A percentile compares a stretch with the other conserved stretches of the same genome.
Evolutionary conservation across 1,140 invertebrate genomes (phyloP).

Genomic region (Helicoverpa zea): DNA sequence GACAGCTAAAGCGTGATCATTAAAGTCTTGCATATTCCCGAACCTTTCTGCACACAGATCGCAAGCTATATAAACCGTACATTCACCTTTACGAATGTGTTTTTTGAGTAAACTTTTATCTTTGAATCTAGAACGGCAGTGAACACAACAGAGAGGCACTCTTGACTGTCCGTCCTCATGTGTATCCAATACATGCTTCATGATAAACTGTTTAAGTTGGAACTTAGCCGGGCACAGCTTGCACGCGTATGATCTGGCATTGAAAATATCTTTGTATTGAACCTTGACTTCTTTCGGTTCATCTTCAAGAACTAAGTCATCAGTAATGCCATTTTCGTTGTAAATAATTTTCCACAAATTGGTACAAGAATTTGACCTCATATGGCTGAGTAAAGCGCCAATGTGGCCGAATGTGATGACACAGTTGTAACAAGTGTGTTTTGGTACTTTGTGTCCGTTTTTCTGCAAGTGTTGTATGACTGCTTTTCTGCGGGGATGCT

Average conservation of each 20-base stretch:
- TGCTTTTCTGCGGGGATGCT: slow-evolving; percentile 83
- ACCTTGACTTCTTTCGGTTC: slow-evolving; percentile 76
- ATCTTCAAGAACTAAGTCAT: slow-evolving; percentile 81
- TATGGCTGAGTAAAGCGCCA: slow-evolving; percentile 84
- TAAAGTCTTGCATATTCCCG: slow-evolving; percentile 83
- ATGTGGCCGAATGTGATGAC: slow-evolving; percentile 87
- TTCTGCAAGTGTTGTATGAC: slow-evolving; percentile 86
- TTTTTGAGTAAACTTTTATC: slow-evolving; percentile 82
- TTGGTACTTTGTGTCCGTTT: slow-evolving; percentile 85
- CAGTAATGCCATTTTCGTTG: slow-evolving; percentile 83
- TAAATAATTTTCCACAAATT: slow-evolving; percentile 86
- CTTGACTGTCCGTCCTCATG: slow-evolving; percentile 83
- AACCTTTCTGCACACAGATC: slow-evolving; percentile 85
- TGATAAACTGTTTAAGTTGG: slow-evolving; percentile 85
- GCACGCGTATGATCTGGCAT: slow-evolving; percentile 84
- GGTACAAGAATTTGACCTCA: slow-evolving; percentile 84
- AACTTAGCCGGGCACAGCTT: slow-evolving; percentile 85
- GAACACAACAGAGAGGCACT: slow-evolving; percentile 79
- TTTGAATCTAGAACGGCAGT: slow-evolving; percentile 82
- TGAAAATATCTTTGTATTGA: slow-evolving; percentile 85
- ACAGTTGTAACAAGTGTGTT: slow-evolving; percentile 88
- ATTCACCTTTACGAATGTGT: slow-evolving; percentile 84
- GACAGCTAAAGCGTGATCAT: slow-evolving; percentile 82
- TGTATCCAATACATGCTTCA: slow-evolving; percentile 85
- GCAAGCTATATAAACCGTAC: slow-evolving; percentile 83